Percentiles rank a stretch among this genome's conserved stretches.
phyloP scores from a whole-genome alignment of 2,113 vertebrate species.

The Larimichthys crocea region DNA sequence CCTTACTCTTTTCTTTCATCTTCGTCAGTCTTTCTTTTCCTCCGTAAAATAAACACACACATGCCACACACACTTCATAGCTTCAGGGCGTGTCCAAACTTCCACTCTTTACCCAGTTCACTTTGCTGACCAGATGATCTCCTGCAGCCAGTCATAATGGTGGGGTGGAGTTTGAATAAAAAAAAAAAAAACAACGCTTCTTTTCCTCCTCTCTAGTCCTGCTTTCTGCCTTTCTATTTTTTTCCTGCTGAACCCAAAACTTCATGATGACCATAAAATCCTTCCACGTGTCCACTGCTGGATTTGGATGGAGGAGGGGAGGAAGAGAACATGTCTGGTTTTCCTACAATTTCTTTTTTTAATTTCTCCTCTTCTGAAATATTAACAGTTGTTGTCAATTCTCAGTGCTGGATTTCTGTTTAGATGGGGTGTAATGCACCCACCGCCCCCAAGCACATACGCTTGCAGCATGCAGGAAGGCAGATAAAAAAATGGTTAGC shows the following conservation, averaged over 20 bases:
- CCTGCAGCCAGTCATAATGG: constrained; percentile 68
- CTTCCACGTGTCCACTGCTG: constrained; percentile 82
- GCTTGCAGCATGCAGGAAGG: background rate
- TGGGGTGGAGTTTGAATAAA: constrained; percentile 67
- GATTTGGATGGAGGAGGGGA: constrained; percentile 65
- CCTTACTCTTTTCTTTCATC: background rate
- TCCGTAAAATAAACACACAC: constrained; percentile 50
- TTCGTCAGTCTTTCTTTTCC: background rate
- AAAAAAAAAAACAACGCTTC: constrained; percentile 50
- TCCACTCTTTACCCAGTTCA: constrained; percentile 34
- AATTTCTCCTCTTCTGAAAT: background rate
- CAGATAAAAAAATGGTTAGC: background rate
- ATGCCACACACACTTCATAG: constrained; percentile 39
- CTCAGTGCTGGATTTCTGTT: background rate
- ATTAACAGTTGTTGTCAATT: background rate
- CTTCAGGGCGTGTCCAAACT: constrained; percentile 69
- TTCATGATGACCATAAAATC: constrained; percentile 70
- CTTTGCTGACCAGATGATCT: constrained; percentile 66
- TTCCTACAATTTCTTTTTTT: constrained; percentile 9
- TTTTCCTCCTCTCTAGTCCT: constrained; percentile 48
- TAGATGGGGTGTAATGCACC: background rate
- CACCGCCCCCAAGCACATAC: background rate
- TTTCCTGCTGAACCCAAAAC: constrained; percentile 49
- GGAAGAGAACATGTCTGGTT: constrained; percentile 43
- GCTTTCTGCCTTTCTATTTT: constrained; percentile 29